These are phyloP conservation scores for Carterocephalus palaemon DNA, from an alignment of 2,888 invertebrate genomes.

Conservation along the genomic window DNA sequence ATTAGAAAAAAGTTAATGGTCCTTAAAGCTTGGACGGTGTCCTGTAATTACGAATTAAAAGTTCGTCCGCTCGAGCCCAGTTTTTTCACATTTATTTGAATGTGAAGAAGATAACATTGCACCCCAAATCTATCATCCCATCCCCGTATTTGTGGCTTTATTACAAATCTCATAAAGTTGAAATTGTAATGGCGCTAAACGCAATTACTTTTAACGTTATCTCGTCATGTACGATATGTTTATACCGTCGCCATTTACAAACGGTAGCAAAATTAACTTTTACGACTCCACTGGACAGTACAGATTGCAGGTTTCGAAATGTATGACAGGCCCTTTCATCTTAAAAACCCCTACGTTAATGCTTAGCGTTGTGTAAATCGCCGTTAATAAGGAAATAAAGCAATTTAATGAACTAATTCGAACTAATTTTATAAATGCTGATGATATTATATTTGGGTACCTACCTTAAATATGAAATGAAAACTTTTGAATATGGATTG, in stretches of 20 bases:
- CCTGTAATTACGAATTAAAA: constrained; percentile 79
- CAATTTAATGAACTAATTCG: too few species aligned
- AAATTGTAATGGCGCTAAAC: constrained; percentile 36
- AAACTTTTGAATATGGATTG: not conserved
- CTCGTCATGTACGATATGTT: constrained; percentile 64
- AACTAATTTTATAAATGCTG: too few species aligned
- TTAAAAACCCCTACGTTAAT: too few species aligned
- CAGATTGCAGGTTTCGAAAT: constrained; percentile 25
- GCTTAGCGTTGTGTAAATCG: too few species aligned
- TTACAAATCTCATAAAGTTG: constrained; percentile 35
- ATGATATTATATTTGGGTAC: too few species aligned
- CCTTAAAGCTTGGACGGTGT: constrained; percentile 74
- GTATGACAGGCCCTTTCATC: not conserved
- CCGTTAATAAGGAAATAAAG: too few species aligned
- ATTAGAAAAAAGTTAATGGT: constrained; percentile 76
- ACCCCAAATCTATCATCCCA: constrained; percentile 48
- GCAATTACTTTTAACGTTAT: constrained; percentile 72
- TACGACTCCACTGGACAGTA: constrained; percentile 39
- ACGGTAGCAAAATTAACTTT: constrained; percentile 66
- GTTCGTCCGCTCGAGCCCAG: constrained; percentile 67
- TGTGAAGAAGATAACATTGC: constrained; percentile 71
- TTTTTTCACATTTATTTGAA: constrained; percentile 76
- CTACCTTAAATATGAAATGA: too few species aligned
- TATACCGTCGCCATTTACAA: constrained; percentile 55
- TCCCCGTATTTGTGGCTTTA: constrained; percentile 36